Base-by-base conservation (phyloP, 2,113 vertebrate species). In the Eonycteris spelaea region DNA sequence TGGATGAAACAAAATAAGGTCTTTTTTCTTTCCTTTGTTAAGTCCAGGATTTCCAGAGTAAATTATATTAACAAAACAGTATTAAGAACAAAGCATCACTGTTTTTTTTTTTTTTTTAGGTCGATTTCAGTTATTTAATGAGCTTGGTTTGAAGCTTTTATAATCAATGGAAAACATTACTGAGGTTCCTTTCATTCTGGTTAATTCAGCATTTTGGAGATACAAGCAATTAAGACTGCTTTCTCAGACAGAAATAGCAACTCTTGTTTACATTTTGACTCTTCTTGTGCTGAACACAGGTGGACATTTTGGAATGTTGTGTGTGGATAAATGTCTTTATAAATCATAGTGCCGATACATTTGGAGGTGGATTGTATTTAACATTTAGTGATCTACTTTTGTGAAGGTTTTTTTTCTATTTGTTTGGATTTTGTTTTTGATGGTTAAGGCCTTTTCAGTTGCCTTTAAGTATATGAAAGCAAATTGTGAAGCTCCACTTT, bases 1-100 rank as follows among this genome's bases (percentile, higher is more conserved):
- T 99, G 48, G 98, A 99, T 57, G 99, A 99, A 94, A 86, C 97
- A 95, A 98, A 98, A 84, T 99, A 96, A 95, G 26, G 63, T 5
- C 38, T 24, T 40, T 1, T 10, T 22, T 22, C 65, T 63, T 30
- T 28, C 22, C 79, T 67, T 43, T 18, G 35, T 53, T 65, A 92
- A 98, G 59, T 30, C 18, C 35, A 61, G 63, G 26, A 67, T 97
- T 94, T 80, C 71, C 65, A 90, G 51, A 92, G 77, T 91, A 35
- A 53, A 16, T 68, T 86, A 45, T 19, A 91, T 35, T n/a, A 95
- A 78, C 77, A 94, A 90, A 91, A 73, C 63, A 97, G 53, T 97
- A 79, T 94, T 83, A 93, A 61, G 71, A 63, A 10, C 18, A 24
- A 21, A 95, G 80, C 16, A 97, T 97, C 80, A 53, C 40, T 70